These are phyloP conservation scores for Sminthurinus aureus DNA, from an alignment of 2,888 invertebrate genomes.

Conservation along the genomic window DNA sequence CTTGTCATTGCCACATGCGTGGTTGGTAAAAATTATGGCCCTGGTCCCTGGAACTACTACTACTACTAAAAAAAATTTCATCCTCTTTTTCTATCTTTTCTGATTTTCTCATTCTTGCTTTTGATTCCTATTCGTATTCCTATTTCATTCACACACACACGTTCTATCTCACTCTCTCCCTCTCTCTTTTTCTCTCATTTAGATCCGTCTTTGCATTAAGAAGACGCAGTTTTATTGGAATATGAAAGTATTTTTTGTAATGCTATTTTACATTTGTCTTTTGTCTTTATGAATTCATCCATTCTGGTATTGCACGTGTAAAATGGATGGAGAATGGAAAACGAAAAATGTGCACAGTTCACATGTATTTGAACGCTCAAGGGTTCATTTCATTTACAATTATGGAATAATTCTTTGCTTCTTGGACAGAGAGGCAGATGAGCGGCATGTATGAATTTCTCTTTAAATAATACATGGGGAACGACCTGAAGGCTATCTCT, in stretches of 20 bases:
- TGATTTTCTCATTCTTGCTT: background rate
- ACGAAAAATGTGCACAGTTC: too few species aligned
- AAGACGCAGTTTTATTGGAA: background rate
- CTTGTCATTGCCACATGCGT: constrained; percentile 6
- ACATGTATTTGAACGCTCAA: background rate
- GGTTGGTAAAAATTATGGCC: background rate
- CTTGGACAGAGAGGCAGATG: background rate
- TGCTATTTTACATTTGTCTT: background rate
- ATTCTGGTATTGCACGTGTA: too few species aligned
- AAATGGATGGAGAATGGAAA: too few species aligned
- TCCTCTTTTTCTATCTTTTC: background rate
- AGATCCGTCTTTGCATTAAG: background rate
- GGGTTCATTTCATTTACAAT: constrained; percentile 8
- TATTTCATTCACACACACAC: too few species aligned
- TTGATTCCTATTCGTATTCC: background rate
- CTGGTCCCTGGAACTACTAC: background rate
- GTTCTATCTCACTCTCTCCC: too few species aligned
- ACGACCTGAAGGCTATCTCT: background rate
- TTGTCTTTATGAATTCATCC: too few species aligned
- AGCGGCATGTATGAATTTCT: background rate
- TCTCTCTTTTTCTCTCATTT: background rate
- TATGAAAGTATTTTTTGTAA: background rate
- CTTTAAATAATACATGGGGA: background rate
- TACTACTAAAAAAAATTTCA: background rate
- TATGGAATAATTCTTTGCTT: constrained; percentile 2